Evolutionary conservation across 2,113 vertebrate genomes (phyloP), one percentile per base, ranked within the genome.

Genomic region (Halcyon senegalensis): DNA sequence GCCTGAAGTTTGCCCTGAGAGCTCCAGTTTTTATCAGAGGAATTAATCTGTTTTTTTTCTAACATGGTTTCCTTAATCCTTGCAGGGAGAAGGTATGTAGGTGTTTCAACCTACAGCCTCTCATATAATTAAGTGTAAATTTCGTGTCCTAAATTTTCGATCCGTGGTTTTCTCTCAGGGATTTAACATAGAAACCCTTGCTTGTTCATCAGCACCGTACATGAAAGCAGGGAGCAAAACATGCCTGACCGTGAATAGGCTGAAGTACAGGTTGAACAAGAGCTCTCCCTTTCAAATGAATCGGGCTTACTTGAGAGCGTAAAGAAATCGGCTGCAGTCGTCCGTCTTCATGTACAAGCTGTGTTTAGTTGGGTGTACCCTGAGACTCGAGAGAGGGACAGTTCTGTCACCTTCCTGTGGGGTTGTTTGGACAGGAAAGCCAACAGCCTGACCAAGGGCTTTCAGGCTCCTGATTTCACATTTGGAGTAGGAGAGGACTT

Each of bases 41-140:
- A 80, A 81, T 80, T 41, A 72, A 96, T 95, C 96, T 81, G 31
- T 13, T 51, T 72, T 75, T 88, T 92, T 89, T 78, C 73, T 75
- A 41, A 53, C 4, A 6, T 76, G 30, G 41, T 73, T 94, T 89
- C 80, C 80, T 84, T 89, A 90, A 72, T 94, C 56, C 30, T 82
- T 77, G 31, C 73, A 76, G n/a, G 66, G 81, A 79, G 53, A 76
- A 92, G 73, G 48, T 53, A 59, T 79, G 88, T 96, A 96, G 92
- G 86, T 91, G 90, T 93, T 94, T 30, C 92, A 94, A n/a, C 88
- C 92, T 90, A 87, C 96, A 93, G 74, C 84, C 53, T 93, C 67
- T 96, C 81, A 2, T 92, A 51, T 95, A 93, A 94, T 95, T 96
- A 90, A 53, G 90, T 95, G 87, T 77, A 95, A 92, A 96, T 95